phyloP scores from a whole-genome alignment of 1,140 invertebrate genomes.

The Drosophila elegans region DNA sequence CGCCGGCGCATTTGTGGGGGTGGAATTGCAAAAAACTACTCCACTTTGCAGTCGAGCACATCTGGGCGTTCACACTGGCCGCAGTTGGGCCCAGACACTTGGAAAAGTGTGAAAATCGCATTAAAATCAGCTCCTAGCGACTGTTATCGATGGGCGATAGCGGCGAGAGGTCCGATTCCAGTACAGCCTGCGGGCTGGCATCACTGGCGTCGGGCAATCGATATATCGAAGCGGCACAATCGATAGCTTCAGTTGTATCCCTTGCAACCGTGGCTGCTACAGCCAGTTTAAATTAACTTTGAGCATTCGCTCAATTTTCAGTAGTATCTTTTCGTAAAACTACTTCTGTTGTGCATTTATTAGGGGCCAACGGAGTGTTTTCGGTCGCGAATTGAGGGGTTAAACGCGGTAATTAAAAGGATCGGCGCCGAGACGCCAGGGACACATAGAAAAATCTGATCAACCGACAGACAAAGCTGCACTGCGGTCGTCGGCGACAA shows the following conservation, averaged over 20 bases:
- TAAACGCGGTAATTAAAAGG: not conserved
- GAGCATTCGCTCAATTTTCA: slow-evolving; percentile 36
- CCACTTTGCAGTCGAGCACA: too few species aligned
- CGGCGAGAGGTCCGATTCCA: not conserved
- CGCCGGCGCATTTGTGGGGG: not conserved
- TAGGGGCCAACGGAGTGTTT: slow-evolving; percentile 3
- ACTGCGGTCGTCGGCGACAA: slow-evolving; percentile 61
- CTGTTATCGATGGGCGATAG: not conserved
- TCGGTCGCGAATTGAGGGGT: not conserved
- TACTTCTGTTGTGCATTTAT: not conserved
- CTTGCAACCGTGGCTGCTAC: slow-evolving; percentile 65
- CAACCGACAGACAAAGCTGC: slow-evolving; percentile 72
- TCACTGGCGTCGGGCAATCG: not conserved
- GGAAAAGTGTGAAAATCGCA: not conserved
- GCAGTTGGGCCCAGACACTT: too few species aligned
- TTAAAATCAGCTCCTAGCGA: too few species aligned
- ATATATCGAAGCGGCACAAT: slow-evolving; percentile 25
- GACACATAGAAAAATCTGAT: slow-evolving; percentile 30
- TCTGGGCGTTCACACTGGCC: too few species aligned
- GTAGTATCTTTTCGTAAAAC: slow-evolving; percentile 4
- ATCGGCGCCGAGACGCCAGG: not conserved
- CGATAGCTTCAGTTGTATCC: slow-evolving; percentile 39
- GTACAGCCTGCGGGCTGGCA: not conserved
- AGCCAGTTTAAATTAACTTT: slow-evolving; percentile 81
- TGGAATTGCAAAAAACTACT: not conserved